Evolutionary conservation across 2,797 vertebrate genomes (phyloP), one percentile per base, ranked within the genome.

Genomic region (Picus viridis): DNA sequence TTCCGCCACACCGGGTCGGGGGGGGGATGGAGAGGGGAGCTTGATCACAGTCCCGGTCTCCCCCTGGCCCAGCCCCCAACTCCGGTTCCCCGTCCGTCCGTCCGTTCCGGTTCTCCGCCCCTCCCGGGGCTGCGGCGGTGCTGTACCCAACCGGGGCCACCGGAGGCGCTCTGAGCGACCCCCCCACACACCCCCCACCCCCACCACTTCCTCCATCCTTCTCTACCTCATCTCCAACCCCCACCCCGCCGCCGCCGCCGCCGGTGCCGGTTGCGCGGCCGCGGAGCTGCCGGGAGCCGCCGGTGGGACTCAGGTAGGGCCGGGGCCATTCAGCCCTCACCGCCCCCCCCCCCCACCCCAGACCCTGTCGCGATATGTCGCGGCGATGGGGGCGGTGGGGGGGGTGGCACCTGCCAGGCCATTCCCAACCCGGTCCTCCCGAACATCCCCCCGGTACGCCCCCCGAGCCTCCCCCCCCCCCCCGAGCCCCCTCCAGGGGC

Each of bases 81-180:
- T 87, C 85, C 86, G 94, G 36, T 36, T 36, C 30, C 39, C 78
- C 94, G n/a, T n/a, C n/a, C n/a, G n/a, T n/a, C n/a, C n/a, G n/a
- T n/a, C n/a, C n/a, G n/a, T n/a, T 36, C 68, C 36, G 36, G 36
- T 36, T 36, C 36, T 36, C 36, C 36, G 36, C n/a, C n/a, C n/a
- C n/a, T n/a, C n/a, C 90, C 83, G 75, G 62, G 39, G 75, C 62
- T 78, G 75, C 75, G 62, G 75, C 53, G 80, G 26, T 57, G 70
- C 61, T 29, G 39, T 64, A 64, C 69, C 51, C 29, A 18, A 22
- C 41, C 43, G 59, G 53, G 41, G 53, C 80, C 61, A 36, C 36
- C 36, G 36, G 36, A 36, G 36, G 22, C 59, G 29, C 30, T n/a
- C n/a, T n/a, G n/a, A n/a, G n/a, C n/a, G n/a, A n/a, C n/a, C n/a